A percentile compares a stretch with the other conserved stretches of the same genome.
Evolutionary conservation across 1,140 invertebrate species (phyloP).

Genomic region (Bursaphelenchus mucronatus): DNA sequence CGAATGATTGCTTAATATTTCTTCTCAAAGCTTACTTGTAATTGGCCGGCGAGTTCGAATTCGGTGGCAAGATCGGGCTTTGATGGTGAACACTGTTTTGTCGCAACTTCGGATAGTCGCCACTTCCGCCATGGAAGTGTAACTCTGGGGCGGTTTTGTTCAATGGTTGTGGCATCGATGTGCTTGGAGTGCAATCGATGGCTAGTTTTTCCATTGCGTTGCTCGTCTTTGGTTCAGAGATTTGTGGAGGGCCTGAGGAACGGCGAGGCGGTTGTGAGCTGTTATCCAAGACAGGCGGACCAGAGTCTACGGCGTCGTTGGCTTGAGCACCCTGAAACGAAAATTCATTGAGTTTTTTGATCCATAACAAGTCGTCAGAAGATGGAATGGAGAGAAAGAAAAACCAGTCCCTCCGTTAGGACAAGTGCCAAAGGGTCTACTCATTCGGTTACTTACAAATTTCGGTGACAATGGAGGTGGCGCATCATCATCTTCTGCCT

Average conservation of each 20-base stretch:
- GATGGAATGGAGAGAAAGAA: not conserved
- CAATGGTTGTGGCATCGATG: too few species aligned
- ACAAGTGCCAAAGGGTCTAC: not conserved
- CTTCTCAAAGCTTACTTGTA: not conserved
- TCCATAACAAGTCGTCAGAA: not conserved
- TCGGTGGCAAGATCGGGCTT: not conserved
- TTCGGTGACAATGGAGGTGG: constrained; percentile 16
- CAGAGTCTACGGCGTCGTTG: not conserved
- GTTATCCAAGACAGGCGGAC: constrained; percentile 11
- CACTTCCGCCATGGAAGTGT: too few species aligned
- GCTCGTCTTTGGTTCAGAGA: too few species aligned
- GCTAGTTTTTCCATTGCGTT: too few species aligned
- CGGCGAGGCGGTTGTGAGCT: too few species aligned
- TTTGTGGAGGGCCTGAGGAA: too few species aligned
- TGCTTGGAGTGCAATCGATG: too few species aligned
- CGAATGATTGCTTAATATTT: not conserved
- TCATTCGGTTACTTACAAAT: too few species aligned
- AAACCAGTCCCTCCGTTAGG: not conserved
- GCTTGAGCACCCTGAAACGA: not conserved
- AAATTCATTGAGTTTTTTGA: not conserved
- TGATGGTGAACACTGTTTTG: not conserved
- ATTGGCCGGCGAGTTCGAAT: not conserved
- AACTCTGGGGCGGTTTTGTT: too few species aligned
- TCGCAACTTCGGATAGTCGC: too few species aligned
- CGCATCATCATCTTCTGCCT: constrained; percentile 7